Evolutionary conservation across 2,888 invertebrate species (phyloP), one percentile per base, ranked within the genome.

Genomic region (Arctia plantaginis): DNA sequence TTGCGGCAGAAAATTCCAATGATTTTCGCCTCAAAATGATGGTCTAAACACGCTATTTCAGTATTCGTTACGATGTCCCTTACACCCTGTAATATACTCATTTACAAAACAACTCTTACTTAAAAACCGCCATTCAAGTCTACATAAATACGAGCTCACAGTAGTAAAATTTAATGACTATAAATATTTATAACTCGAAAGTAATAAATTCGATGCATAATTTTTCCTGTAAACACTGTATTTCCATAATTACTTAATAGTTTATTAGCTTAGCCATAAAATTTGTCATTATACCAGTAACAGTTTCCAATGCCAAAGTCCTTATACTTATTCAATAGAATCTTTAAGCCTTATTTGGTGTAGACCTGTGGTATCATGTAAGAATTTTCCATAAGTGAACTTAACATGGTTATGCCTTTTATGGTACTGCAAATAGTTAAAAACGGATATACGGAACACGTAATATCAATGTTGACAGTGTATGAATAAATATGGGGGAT

Each of bases 341-440:
- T 65, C 51, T 71, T 65, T 30, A 55, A 55, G 8, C 69, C 51
- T 23, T 73, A 69, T 55, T 73, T 67, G 69, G 69, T 10, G 12
- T 47, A 23, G 20, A 20, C 8, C 13, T 64, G 30, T 51, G 65
- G 15, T 69, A 47, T 72, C 72, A 69, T 39, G 15, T 23, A 10
- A 69, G 73, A 69, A 69, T 73, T 35, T 65, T 66, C 73, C 73
- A n/a, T 51, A 73, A 39, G 65, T 41, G 64, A 33, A 44, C 41
- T 68, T 10, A 62, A 68, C 62, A 75, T 75, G 71, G 74, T 18
- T 27, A 55, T 33, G 0, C 71, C 68, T 65, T 68, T 41, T 71
- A 74, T 18, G 67, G 0, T 66, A 15, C 3, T 18, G 59, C 62
- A 64, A 71, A 75, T 67, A 71, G 3, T 62, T 47, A 2, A 18